Conservation (phyloP, 2,113 vertebrate species). For the Trinectes maculatus region DNA sequence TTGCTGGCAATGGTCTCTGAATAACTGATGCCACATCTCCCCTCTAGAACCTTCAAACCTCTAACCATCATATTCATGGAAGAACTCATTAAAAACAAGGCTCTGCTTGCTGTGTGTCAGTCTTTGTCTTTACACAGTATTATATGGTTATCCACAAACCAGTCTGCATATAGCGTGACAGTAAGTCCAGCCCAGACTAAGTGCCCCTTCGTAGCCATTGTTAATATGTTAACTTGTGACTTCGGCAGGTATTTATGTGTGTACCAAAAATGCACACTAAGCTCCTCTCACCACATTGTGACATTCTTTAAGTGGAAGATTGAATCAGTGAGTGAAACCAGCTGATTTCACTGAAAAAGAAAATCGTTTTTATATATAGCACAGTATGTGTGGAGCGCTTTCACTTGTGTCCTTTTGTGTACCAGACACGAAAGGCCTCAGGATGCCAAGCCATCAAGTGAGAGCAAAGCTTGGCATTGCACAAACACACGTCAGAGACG, state of each 20-base stretch:
- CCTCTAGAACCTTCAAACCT: slow-evolving; percentile 11
- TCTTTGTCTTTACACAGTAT: slow-evolving; percentile 25
- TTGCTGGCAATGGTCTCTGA: slow-evolving; percentile 38
- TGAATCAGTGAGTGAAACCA: background rate
- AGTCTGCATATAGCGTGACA: slow-evolving; percentile 23
- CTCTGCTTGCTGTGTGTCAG: slow-evolving; percentile 29
- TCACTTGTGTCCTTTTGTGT: slow-evolving; percentile 46
- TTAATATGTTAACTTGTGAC: background rate
- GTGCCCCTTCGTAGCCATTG: slow-evolving; percentile 1
- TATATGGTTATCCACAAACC: slow-evolving; percentile 28
- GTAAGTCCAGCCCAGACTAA: slow-evolving; percentile 18
- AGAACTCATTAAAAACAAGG: slow-evolving; percentile 25
- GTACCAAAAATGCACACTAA: background rate
- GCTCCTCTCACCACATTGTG: background rate
- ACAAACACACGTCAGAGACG: slow-evolving; percentile 31
- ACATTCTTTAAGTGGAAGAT: background rate
- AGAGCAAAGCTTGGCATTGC: slow-evolving; percentile 23
- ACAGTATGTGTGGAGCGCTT: slow-evolving; percentile 20
- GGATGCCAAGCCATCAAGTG: slow-evolving; percentile 14
- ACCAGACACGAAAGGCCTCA: slow-evolving; percentile 55
- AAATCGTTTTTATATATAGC: slow-evolving; percentile 5
- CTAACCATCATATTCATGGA: background rate
- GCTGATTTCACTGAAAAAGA: slow-evolving; percentile 3
- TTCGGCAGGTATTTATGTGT: background rate
- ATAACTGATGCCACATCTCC: slow-evolving; percentile 27